Percentiles rank a stretch among this genome's conserved stretches.
Conservation (phyloP, 2,113 vertebrate species). For the Cyanoderma ruficeps region DNA sequence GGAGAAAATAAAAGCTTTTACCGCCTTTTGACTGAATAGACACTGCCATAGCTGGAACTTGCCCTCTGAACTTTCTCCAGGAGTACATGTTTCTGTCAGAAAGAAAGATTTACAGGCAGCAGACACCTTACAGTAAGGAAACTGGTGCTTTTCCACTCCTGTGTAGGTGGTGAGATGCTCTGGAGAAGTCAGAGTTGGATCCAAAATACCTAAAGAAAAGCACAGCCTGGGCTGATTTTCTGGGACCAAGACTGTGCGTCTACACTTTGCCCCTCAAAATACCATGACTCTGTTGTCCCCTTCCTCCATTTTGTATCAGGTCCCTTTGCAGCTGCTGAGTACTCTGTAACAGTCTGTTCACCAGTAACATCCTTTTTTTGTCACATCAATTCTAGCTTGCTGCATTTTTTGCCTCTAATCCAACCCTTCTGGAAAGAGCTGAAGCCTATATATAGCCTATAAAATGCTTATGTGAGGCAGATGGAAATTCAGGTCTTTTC, state of each 20-base stretch:
- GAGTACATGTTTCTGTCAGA: not conserved
- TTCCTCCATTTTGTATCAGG: not conserved
- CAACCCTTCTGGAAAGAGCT: constrained; percentile 28
- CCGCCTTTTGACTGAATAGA: not conserved
- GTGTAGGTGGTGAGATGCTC: not conserved
- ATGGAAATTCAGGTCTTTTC: constrained; percentile 45
- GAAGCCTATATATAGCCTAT: constrained; percentile 44
- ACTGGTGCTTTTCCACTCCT: accelerated
- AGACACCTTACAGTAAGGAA: not conserved
- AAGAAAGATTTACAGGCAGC: not conserved
- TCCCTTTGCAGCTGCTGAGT: not conserved
- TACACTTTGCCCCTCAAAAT: not conserved
- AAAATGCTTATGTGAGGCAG: constrained; percentile 33
- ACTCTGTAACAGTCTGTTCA: not conserved
- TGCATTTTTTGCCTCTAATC: not conserved
- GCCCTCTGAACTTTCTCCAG: not conserved
- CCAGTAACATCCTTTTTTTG: not conserved
- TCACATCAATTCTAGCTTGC: not conserved
- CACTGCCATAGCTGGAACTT: accelerated
- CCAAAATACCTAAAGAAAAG: not conserved
- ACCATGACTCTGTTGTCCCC: not conserved
- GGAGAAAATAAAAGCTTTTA: not conserved
- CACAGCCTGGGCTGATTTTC: accelerated
- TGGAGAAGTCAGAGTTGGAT: not conserved
- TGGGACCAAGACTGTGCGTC: not conserved